Evolutionary conservation across 2,888 invertebrate species (phyloP).

Genomic region (Caenorhabditis sp.): DNA sequence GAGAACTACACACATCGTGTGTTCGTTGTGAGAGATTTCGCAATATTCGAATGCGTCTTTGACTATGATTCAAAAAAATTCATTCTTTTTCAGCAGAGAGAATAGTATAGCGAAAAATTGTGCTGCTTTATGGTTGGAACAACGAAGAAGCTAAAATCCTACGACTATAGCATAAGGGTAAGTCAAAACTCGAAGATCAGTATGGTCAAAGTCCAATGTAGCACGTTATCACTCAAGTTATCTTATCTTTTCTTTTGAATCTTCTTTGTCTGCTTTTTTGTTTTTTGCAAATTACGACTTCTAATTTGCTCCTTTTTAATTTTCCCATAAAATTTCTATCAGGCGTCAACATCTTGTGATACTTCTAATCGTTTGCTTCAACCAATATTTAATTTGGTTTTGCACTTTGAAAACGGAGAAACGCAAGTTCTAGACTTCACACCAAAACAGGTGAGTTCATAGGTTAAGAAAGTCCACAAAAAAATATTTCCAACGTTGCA

Average conservation of each 20-base stretch:
- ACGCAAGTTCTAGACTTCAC: slow-evolving; percentile 47
- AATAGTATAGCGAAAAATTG: neutral
- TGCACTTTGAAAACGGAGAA: slow-evolving; percentile 41
- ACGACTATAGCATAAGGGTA: slow-evolving; percentile 31
- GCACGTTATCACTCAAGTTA: neutral
- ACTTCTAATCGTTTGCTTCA: slow-evolving; percentile 26
- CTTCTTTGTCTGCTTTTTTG: neutral
- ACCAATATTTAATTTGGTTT: slow-evolving; percentile 35
- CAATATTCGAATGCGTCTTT: neutral
- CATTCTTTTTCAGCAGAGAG: neutral
- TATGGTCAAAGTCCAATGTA: neutral
- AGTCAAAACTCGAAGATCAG: slow-evolving; percentile 1
- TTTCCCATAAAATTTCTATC: slow-evolving; percentile 7
- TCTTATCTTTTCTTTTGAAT: neutral
- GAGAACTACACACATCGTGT: neutral
- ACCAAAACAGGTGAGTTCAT: slow-evolving; percentile 27
- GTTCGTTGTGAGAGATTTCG: neutral
- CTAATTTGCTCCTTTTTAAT: slow-evolving; percentile 7
- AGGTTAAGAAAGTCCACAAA: neutral
- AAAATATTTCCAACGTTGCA: slow-evolving; percentile 1
- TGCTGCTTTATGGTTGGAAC: neutral
- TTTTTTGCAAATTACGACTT: neutral
- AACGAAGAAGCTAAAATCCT: slow-evolving; percentile 29
- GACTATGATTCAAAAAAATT: neutral
- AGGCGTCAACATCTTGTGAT: slow-evolving; percentile 32